These are phyloP conservation scores for Myotis brandtii DNA, from an alignment of 2,113 vertebrate species.

Conservation along the genomic window DNA sequence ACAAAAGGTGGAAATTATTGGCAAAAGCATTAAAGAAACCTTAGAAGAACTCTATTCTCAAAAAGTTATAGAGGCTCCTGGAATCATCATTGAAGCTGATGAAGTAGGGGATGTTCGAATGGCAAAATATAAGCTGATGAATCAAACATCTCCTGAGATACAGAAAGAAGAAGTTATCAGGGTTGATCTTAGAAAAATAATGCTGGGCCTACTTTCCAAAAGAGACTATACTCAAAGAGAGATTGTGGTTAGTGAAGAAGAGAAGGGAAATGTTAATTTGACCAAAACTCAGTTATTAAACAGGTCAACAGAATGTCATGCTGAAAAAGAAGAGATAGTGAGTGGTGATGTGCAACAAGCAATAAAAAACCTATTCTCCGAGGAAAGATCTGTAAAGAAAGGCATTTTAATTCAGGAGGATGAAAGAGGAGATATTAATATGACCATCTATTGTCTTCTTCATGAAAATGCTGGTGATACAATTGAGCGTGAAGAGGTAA, in stretches of 20 bases:
- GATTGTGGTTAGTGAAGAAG: conserved; percentile 90
- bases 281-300: conserved; percentile 92
- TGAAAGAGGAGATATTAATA: conserved; percentile 93
- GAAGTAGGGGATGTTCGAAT: conserved; percentile 94
- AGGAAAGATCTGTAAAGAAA: conserved; percentile 86
- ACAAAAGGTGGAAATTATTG: conserved; percentile 91
- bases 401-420: conserved; percentile 95
- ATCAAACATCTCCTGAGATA: conserved; percentile 91
- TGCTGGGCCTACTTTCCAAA: conserved; percentile 91
- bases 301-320: conserved; percentile 84
- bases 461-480: conserved; percentile 86
- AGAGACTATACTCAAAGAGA: conserved; percentile 85
- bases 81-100: conserved; percentile 93
- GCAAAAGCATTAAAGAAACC: conserved; percentile 94
- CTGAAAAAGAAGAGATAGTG: conserved; percentile 92
- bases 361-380: conserved; percentile 90
- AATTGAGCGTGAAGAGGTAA: conserved; percentile 88
- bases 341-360: conserved; percentile 92
- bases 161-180: conserved; percentile 93
- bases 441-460: conserved; percentile 95
- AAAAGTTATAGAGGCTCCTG: conserved; percentile 91
- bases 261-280: conserved; percentile 91
- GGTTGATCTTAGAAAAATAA: conserved; percentile 92
- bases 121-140: conserved; percentile 95
- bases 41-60: conserved; percentile 92